Evolutionary conservation across 2,113 vertebrate species (phyloP), one percentile per base, ranked within the genome.

Genomic region (Macaca mulatta): DNA sequence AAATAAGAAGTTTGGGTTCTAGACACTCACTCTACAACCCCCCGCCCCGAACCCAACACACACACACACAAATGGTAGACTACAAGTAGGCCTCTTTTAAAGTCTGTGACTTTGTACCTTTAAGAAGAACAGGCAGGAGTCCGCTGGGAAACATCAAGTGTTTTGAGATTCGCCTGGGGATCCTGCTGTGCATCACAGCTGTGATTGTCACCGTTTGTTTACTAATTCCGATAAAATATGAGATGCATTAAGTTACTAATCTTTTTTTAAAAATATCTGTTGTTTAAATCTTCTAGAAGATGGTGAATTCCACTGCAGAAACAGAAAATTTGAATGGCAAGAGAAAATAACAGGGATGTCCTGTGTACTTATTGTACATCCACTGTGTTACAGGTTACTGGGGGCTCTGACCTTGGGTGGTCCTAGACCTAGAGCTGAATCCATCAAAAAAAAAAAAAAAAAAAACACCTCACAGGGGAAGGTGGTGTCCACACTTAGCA

Each of bases 181-280:
- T 17, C 83, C 40, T 70, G 79, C 69, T 22, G 23, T 67, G 43
- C 18, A 50, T 8, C 23, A 30, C 43, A 72, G n/a, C 74, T 95
- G 88, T 20, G 30, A 5, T 22, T 32, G 5, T 82, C 57, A 25
- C 6, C 12, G 8, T 67, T 69, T 87, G 59, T 14, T 96, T 61
- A 61, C 52, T 90, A 69, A 64, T 79, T 64, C 70, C 57, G 75
- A 80, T 70, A 52, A 94, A 97, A 70, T 25, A 52, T 10, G 8
- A 40, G 16, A 20, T 0, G 0, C 35, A 9, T 38, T 50, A 64
- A 64, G 69, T 82, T 74, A 14, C 40, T 69, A 61, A 1, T 10
- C 35, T 50, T 67, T 86, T 20, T 17, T 1, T 8, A 23, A 90
- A 48, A 90, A 32, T 55, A 25, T 52, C 14, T 92, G 52, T 59